These are phyloP conservation scores for Manis crassicaudata DNA, from an alignment of 2,797 vertebrate species.

Conservation along the genomic window DNA sequence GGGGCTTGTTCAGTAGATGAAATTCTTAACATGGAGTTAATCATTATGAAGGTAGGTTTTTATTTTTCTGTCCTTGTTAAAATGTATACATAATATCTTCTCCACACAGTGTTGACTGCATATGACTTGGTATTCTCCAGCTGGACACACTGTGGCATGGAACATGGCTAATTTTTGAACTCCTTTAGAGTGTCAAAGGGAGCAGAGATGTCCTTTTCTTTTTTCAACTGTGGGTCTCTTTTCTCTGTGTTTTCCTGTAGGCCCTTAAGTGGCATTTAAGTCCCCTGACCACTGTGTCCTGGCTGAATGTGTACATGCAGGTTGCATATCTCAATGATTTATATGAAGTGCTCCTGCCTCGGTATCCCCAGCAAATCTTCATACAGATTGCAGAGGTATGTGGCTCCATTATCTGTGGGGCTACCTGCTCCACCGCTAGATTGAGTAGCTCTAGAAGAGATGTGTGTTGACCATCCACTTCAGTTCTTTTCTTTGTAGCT, in stretches of 20 bases:
- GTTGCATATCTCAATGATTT: constrained; percentile 92
- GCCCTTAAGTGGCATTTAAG: constrained; percentile 96
- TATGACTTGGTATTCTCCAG: background rate
- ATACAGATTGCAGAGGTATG: constrained; percentile 94
- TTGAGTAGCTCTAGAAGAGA: background rate
- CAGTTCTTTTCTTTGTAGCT: constrained; percentile 82
- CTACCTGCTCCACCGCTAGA: background rate
- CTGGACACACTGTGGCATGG: background rate
- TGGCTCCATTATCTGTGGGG: background rate
- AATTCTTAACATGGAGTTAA: constrained; percentile 96
- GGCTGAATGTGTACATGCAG: constrained; percentile 98
- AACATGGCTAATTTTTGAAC: background rate
- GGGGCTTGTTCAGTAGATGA: constrained; percentile 96
- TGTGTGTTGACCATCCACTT: background rate
- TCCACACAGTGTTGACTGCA: background rate
- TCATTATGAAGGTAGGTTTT: constrained; percentile 94
- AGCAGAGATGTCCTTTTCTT: background rate
- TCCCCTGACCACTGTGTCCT: constrained; percentile 95
- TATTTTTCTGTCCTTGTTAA: background rate
- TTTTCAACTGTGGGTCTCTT: background rate
- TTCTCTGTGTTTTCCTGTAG: constrained; percentile 82
- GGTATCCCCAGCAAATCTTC: constrained; percentile 94
- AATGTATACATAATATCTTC: background rate
- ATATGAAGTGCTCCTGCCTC: constrained; percentile 90
- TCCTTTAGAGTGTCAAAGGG: background rate